Conservation (phyloP, 2,888 invertebrate genomes). For the Pseudoips prasinana region DNA sequence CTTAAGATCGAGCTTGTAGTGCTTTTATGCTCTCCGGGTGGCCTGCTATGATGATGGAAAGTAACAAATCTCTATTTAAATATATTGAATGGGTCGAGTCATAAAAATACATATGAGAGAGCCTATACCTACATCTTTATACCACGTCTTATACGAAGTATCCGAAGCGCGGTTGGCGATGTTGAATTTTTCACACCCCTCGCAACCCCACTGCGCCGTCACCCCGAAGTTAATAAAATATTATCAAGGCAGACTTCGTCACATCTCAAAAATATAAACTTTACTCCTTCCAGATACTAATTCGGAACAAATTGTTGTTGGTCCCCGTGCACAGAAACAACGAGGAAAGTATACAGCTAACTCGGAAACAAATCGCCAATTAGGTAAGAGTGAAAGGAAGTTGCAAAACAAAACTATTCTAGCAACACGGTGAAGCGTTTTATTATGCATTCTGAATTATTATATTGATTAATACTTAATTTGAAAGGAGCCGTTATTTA, state of each 20-base stretch:
- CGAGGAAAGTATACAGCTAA: no score
- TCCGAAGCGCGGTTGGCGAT: conserved; percentile 43
- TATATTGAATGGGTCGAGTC: conserved; percentile 41
- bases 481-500: no score
- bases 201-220: conserved; percentile 35
- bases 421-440: no score
- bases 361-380: no score
- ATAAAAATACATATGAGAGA: conserved; percentile 59
- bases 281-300: conserved; percentile 20
- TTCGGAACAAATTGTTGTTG: conserved; percentile 13
- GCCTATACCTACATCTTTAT: conserved; percentile 31
- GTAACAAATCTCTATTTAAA: conserved; percentile 28
- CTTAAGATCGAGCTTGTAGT: no score
- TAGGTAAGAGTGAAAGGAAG: no score
- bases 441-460: no score
- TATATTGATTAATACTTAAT: no score
- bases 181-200: conserved; percentile 67
- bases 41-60: conserved; percentile 25
- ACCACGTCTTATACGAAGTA: conserved; percentile 42
- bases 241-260: conserved; percentile 63
- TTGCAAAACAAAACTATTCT: no score
- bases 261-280: conserved; percentile 54
- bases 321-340: background rate
- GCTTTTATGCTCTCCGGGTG: no score
- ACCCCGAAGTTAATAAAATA: conserved; percentile 66